Percentiles rank a stretch among this genome's conserved stretches.
phyloP scores from a whole-genome alignment of 2,113 vertebrate genomes.

The Bos taurus region ARS-UCD2.0 NC_037351.1:45739001-45739500 shows the following conservation, averaged over 20 bases:
- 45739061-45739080: background rate
- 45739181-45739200: slow-evolving; percentile 5
- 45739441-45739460: background rate
- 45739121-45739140: background rate
- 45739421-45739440: background rate
- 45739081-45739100: background rate
- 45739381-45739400: background rate
- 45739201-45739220: slow-evolving; percentile 36
- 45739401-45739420: background rate
- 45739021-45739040: background rate
- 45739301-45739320: background rate
- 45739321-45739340: background rate
- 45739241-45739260: slow-evolving; percentile 43
- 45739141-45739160: slow-evolving; percentile 20
- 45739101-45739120: background rate
- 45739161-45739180: background rate
- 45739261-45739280: slow-evolving; percentile 45
- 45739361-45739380: slow-evolving; percentile 59
- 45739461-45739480: background rate
- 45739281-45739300: slow-evolving; percentile 2
- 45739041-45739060: background rate
- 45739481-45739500: background rate
- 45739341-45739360: background rate
- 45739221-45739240: slow-evolving; percentile 28
- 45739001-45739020: background rate